These are phyloP conservation scores for Leptinotarsa lineolata DNA, from an alignment of 1,140 invertebrate species.

Conservation along the genomic window DNA sequence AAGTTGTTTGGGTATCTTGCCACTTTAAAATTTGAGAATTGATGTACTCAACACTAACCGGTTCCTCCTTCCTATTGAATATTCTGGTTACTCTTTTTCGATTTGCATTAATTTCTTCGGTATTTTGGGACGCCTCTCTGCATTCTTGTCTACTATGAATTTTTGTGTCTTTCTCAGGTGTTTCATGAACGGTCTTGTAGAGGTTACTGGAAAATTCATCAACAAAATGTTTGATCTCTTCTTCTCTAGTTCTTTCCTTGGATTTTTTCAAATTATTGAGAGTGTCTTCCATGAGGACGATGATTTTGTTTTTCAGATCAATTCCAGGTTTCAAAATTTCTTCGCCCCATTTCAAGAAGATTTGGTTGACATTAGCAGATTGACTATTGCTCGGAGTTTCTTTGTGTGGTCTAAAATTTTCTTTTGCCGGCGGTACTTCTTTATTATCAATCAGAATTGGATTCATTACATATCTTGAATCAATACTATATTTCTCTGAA, in stretches of 20 bases:
- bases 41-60: conserved; percentile 40
- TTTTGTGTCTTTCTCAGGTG: neutral
- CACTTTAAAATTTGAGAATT: conserved; percentile 41
- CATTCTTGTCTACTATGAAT: neutral
- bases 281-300: conserved; percentile 37
- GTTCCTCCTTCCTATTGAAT: neutral
- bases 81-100: neutral
- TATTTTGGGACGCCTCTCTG: neutral
- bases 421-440: conserved; percentile 26
- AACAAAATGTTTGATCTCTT: conserved; percentile 32
- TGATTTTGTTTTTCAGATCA: conserved; percentile 45
- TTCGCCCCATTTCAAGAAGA: conserved; percentile 46
- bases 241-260: conserved; percentile 23
- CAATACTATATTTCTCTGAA: conserved; percentile 11
- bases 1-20: conserved; percentile 41
- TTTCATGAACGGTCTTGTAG: conserved; percentile 23
- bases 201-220: conserved; percentile 36
- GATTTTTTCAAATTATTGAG: conserved; percentile 33
- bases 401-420: conserved; percentile 30
- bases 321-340: conserved; percentile 42
- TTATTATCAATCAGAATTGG: conserved; percentile 27
- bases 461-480: conserved; percentile 25
- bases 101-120: neutral
- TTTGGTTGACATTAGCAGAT: conserved; percentile 22
- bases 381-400: conserved; percentile 10